Conservation (phyloP, 2,113 vertebrate species). For the Crotalus viridis region DNA sequence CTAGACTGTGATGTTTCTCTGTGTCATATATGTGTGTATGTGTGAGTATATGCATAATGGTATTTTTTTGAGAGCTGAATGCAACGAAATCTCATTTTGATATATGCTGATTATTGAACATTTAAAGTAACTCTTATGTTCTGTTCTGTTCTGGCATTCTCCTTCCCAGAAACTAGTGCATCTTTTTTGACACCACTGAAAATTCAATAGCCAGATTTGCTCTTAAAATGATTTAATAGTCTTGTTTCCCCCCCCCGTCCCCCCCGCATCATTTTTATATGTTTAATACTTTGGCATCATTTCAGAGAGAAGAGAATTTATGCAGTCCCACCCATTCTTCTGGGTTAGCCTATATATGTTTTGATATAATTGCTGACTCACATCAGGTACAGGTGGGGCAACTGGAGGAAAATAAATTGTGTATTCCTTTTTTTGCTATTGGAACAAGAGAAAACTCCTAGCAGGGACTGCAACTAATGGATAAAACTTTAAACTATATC, state of each 20-base stretch:
- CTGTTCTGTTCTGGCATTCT: neutral
- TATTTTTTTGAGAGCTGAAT: too few species aligned
- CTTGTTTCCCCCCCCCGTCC: neutral
- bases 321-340: neutral
- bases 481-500: neutral
- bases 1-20: too few species aligned
- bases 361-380: neutral
- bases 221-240: neutral
- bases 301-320: neutral
- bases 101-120: too few species aligned
- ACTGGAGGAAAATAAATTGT: neutral
- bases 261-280: neutral
- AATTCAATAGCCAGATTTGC: neutral
- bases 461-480: neutral
- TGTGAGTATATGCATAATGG: too few species aligned
- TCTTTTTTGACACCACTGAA: neutral
- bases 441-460: neutral
- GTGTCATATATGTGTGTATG: too few species aligned
- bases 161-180: neutral
- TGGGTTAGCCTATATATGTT: neutral
- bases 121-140: too few species aligned
- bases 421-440: neutral
- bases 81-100: too few species aligned
- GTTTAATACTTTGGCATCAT: neutral
- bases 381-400: neutral